Conservation (phyloP, 1,140 invertebrate genomes). For the Drosophila mayri region DNA sequence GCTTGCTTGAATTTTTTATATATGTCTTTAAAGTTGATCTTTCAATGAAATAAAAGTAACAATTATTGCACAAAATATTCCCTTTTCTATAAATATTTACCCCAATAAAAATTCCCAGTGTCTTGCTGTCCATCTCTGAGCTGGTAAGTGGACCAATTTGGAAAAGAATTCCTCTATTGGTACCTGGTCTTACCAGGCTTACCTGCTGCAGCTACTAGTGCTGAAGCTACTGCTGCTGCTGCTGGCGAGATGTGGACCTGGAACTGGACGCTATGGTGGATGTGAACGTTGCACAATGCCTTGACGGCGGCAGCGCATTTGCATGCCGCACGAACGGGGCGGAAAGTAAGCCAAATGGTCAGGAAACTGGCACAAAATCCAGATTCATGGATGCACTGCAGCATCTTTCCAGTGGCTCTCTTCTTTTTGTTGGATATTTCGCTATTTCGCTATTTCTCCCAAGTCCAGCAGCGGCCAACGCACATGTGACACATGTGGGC, state of each 20-base stretch:
- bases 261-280: constrained; percentile 20
- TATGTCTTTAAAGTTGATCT: too few relatives aligned
- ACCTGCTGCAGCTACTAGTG: constrained; percentile 7
- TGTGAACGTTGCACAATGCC: constrained; percentile 55
- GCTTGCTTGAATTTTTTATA: too few relatives aligned
- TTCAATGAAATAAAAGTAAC: neutral
- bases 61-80: neutral
- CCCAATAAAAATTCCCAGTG: constrained; percentile 6
- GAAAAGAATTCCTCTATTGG: constrained; percentile 37
- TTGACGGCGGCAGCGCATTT: constrained; percentile 39
- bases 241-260: constrained; percentile 17
- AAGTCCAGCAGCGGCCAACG: constrained; percentile 42
- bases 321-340: constrained; percentile 61
- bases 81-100: neutral
- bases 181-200: constrained; percentile 22
- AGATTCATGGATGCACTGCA: constrained; percentile 35
- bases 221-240: neutral
- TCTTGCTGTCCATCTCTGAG: constrained; percentile 2
- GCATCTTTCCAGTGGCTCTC: constrained; percentile 1
- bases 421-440: neutral
- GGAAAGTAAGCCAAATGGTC: constrained; percentile 75
- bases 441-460: neutral
- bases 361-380: constrained; percentile 63
- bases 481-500: constrained; percentile 75
- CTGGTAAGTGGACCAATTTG: constrained; percentile 45